These are phyloP conservation scores for Brachionus paranguensis DNA, from an alignment of 1,140 invertebrate genomes.

Conservation along the genomic window DNA sequence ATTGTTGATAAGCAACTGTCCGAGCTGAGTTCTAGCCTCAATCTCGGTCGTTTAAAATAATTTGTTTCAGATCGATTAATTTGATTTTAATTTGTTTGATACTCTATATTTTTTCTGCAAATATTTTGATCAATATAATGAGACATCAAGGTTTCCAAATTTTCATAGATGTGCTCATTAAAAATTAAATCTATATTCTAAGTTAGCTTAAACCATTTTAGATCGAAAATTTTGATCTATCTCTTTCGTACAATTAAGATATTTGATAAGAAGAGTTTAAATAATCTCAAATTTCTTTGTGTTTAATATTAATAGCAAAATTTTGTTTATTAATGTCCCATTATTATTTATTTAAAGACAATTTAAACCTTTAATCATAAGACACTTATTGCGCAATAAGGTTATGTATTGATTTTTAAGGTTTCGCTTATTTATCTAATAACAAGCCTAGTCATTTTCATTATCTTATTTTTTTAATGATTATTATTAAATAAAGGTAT, in stretches of 20 bases:
- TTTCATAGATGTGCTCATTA: background rate
- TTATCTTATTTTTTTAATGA: background rate
- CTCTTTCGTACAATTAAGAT: background rate
- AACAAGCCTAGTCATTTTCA: background rate
- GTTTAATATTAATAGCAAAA: background rate
- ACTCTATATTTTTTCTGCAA: background rate
- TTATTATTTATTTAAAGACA: background rate
- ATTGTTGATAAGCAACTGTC: background rate
- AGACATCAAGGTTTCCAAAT: background rate
- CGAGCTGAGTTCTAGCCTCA: background rate
- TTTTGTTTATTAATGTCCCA: background rate
- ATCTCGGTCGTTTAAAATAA: background rate
- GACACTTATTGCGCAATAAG: background rate
- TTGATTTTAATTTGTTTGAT: constrained; percentile 32
- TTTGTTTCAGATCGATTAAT: constrained; percentile 21
- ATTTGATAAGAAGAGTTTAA: background rate
- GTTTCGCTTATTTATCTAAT: background rate
- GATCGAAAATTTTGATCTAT: background rate
- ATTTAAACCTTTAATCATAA: background rate
- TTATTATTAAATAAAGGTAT: background rate
- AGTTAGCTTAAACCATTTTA: background rate
- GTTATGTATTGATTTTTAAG: background rate
- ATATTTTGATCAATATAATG: background rate
- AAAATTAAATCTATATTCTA: background rate
- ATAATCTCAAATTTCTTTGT: background rate